Conservation (phyloP, 2,888 invertebrate species). For the Polyommatus icarus region DNA sequence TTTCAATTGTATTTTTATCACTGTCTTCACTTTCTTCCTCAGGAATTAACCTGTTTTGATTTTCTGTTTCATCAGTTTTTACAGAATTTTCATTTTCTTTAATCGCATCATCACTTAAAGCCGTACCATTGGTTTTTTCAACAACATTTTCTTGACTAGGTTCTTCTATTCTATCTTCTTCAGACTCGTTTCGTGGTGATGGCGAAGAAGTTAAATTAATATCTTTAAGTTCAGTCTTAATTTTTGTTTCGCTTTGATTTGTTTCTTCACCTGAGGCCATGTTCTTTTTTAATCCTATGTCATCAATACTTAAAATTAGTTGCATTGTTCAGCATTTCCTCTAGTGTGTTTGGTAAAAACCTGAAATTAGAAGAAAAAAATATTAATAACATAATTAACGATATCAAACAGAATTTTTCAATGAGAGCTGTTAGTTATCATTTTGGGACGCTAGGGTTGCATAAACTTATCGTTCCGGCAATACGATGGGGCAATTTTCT, state of each 20-base stretch:
- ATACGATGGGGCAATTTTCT: too few relatives aligned
- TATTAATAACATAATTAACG: not conserved
- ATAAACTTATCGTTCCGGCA: too few relatives aligned
- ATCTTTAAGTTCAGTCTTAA: conserved; percentile 45
- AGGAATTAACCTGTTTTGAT: not conserved
- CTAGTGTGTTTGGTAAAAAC: conserved; percentile 29
- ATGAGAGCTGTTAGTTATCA: not conserved
- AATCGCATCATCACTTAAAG: not conserved
- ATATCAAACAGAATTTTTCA: not conserved
- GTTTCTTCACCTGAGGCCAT: conserved; percentile 60
- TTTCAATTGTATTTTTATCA: not conserved
- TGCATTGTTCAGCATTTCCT: conserved; percentile 71
- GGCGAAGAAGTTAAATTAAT: conserved; percentile 39
- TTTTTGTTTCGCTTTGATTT: conserved; percentile 48
- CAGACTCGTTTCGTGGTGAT: conserved; percentile 42
- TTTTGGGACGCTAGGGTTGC: too few relatives aligned
- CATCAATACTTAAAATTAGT: conserved; percentile 63
- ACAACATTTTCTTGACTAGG: conserved; percentile 20
- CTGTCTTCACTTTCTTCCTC: not conserved
- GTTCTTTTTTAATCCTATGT: conserved; percentile 53
- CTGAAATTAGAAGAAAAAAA: conserved; percentile 51
- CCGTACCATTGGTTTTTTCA: not conserved
- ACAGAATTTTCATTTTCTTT: not conserved
- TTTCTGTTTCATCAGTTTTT: not conserved
- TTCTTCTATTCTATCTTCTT: conserved; percentile 42